phyloP scores from a whole-genome alignment of 1,140 invertebrate genomes.

The Chionoecetes opilio region DNA sequence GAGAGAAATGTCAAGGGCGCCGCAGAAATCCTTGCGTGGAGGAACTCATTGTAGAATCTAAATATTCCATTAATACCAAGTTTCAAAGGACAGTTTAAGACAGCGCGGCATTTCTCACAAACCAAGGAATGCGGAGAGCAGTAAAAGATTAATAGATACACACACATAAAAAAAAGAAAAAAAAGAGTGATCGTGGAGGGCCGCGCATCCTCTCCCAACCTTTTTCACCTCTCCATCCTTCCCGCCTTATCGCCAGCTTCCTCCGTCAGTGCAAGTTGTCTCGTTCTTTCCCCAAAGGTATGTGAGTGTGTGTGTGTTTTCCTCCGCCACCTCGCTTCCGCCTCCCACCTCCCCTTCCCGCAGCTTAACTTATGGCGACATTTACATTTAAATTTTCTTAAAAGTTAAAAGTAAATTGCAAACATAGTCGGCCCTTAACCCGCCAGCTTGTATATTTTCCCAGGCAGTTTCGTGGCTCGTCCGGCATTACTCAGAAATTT shows the following conservation, averaged over 20 bases:
- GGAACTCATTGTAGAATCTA: neutral
- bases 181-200: neutral
- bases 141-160: neutral
- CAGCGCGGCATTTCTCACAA: neutral
- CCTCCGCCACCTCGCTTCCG: constrained; percentile 11
- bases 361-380: constrained; percentile 18
- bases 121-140: neutral
- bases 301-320: neutral
- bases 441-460: constrained; percentile 39
- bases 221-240: neutral
- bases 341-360: constrained; percentile 7
- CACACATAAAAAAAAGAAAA: neutral
- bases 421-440: neutral
- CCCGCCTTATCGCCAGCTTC: neutral
- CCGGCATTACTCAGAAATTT: constrained; percentile 52
- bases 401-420: constrained; percentile 2
- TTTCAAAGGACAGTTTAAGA: neutral
- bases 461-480: neutral
- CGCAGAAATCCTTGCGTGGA: neutral
- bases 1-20: neutral
- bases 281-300: neutral
- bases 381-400: neutral
- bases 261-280: constrained; percentile 12
- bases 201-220: neutral
- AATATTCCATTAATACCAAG: neutral